phyloP scores from a whole-genome alignment of 2,888 invertebrate species.

The Aporophyla nigra region DNA sequence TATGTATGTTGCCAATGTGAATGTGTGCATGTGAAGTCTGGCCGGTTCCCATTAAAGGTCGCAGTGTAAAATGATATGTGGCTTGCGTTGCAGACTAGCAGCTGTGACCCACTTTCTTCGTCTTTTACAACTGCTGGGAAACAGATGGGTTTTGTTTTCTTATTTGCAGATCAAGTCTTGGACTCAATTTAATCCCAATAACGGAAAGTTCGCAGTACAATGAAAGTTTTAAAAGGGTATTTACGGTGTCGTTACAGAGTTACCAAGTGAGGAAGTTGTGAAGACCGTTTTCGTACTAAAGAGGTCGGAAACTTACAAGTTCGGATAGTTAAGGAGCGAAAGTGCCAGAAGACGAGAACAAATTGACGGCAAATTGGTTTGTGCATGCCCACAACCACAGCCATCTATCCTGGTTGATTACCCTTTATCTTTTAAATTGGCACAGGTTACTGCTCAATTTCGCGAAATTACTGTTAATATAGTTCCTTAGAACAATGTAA shows the following conservation, averaged over 20 bases:
- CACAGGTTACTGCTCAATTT: constrained; percentile 20
- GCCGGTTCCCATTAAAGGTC: constrained; percentile 64
- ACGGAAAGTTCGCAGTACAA: not conserved
- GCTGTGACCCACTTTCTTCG: constrained; percentile 64
- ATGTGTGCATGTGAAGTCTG: constrained; percentile 36
- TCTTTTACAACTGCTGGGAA: constrained; percentile 52
- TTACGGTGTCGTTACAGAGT: not conserved
- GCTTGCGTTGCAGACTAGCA: constrained; percentile 44
- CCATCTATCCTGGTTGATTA: constrained; percentile 6
- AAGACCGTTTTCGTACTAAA: not conserved
- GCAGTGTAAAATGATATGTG: constrained; percentile 55
- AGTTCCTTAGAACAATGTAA: constrained; percentile 5
- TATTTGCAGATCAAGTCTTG: constrained; percentile 17
- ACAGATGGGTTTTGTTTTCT: constrained; percentile 38
- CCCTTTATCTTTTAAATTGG: constrained; percentile 20
- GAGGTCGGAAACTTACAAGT: constrained; percentile 6
- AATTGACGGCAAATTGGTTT: constrained; percentile 10
- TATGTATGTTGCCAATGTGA: constrained; percentile 23
- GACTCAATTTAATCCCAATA: not conserved
- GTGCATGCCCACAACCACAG: not conserved
- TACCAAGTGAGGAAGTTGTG: constrained; percentile 6
- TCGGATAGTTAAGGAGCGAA: constrained; percentile 5
- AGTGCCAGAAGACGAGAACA: not conserved
- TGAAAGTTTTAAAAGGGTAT: constrained; percentile 21
- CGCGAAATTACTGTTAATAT: not conserved